Evolutionary conservation across 2,113 vertebrate species (phyloP).

Genomic region (Todiramphus saurophagus): DNA sequence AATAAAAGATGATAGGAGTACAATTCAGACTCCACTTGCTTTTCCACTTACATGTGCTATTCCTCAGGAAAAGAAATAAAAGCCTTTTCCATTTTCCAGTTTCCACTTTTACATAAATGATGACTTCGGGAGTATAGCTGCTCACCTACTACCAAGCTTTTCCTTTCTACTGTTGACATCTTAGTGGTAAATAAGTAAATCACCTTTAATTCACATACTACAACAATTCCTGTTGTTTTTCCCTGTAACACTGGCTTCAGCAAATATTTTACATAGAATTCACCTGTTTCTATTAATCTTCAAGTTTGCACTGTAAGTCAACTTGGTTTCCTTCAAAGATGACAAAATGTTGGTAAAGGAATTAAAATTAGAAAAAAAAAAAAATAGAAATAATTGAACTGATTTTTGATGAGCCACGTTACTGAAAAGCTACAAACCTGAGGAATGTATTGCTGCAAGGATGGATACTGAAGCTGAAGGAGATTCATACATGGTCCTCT

Average conservation of each 20-base stretch:
- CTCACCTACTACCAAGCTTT: slow-evolving; percentile 30
- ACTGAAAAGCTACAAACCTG: neutral
- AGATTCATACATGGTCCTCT: neutral
- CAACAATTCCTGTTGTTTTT: neutral
- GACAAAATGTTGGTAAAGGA: neutral
- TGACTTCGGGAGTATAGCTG: slow-evolving; percentile 60
- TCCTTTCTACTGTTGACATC: slow-evolving; percentile 28
- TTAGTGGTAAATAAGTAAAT: slow-evolving; percentile 40
- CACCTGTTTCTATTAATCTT: neutral
- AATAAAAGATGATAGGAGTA: slow-evolving; percentile 1
- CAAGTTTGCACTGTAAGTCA: slow-evolving; percentile 1
- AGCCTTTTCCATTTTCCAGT: slow-evolving; percentile 54
- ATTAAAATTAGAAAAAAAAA: neutral
- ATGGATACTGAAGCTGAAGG: neutral
- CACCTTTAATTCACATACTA: slow-evolving; percentile 6
- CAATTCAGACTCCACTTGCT: slow-evolving; percentile 42
- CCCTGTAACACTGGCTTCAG: neutral
- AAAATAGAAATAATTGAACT: neutral
- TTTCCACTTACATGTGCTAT: slow-evolving; percentile 46
- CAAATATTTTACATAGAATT: neutral
- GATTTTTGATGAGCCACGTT: neutral
- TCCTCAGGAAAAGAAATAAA: slow-evolving; percentile 55
- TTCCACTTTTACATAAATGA: slow-evolving; percentile 52
- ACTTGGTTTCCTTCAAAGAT: slow-evolving; percentile 14
- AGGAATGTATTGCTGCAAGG: neutral